Evolutionary conservation across 2,113 vertebrate species (phyloP).

Genomic region (Albula glossodonta): DNA sequence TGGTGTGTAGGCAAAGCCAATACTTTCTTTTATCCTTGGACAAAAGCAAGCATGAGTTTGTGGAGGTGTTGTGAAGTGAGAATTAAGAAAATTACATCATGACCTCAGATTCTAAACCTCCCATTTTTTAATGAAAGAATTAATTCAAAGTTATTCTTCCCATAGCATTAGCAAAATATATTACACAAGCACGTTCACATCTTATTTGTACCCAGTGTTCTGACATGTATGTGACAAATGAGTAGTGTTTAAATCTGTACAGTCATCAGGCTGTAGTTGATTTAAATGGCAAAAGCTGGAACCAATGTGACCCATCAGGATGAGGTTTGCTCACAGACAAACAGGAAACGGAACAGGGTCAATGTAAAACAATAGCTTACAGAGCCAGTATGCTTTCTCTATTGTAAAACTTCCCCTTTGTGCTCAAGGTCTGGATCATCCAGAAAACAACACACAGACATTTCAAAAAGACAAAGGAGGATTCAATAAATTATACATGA

Average conservation of each 20-base stretch:
- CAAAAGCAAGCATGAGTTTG: neutral
- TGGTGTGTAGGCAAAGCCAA: neutral
- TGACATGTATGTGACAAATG: neutral
- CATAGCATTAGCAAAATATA: neutral
- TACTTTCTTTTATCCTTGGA: neutral
- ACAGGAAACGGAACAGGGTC: neutral
- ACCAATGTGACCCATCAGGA: neutral
- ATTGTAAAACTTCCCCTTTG: neutral
- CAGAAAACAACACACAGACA: too few relatives aligned
- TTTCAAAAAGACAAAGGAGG: neutral
- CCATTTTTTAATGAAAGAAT: neutral
- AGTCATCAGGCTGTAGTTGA: neutral
- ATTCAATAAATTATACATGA: conserved; percentile 19
- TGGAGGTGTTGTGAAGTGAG: neutral
- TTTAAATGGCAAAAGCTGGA: neutral
- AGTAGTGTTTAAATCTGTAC: neutral
- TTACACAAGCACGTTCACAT: neutral
- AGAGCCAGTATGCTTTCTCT: neutral
- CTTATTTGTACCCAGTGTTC: neutral
- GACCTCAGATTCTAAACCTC: neutral
- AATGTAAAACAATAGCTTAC: neutral
- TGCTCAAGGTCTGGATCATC: neutral
- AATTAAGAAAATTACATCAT: neutral
- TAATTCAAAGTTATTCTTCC: neutral
- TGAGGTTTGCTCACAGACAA: neutral